These are phyloP conservation scores for Scleropages formosus DNA, from an alignment of 2,797 vertebrate genomes.

Conservation along the genomic window DNA sequence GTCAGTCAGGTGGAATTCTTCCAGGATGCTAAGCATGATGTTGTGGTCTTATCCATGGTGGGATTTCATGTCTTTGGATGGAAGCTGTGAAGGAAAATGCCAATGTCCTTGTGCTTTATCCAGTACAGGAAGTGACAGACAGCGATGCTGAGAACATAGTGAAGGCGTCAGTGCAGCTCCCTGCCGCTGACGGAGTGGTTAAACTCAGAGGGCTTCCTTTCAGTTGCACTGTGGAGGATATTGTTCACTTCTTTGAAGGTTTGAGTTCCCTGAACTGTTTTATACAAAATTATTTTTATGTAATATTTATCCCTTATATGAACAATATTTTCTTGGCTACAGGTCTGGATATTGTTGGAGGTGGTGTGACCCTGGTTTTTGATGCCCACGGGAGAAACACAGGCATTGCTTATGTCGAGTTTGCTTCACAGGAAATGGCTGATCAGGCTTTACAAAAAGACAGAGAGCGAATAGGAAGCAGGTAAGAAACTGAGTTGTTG, in stretches of 20 bases:
- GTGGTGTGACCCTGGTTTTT: background rate
- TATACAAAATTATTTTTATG: background rate
- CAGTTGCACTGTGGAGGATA: constrained; percentile 72
- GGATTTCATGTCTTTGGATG: no score
- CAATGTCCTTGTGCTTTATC: constrained; percentile 16
- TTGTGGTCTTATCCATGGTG: background rate
- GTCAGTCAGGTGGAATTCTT: background rate
- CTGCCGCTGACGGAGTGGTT: constrained; percentile 66
- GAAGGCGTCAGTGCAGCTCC: constrained; percentile 47
- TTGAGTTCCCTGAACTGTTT: background rate
- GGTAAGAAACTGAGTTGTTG: constrained; percentile 61
- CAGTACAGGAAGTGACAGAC: constrained; percentile 86
- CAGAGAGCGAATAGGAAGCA: constrained; percentile 77
- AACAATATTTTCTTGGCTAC: constrained; percentile 43
- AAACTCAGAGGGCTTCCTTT: constrained; percentile 84
- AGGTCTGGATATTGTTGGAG: background rate
- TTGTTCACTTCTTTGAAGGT: constrained; percentile 73
- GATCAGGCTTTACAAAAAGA: constrained; percentile 76
- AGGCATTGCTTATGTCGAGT: constrained; percentile 83
- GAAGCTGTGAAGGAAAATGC: background rate
- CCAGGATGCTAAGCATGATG: background rate
- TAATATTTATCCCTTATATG: background rate
- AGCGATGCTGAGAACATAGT: constrained; percentile 78
- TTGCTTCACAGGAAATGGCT: constrained; percentile 75
- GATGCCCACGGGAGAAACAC: constrained; percentile 32